Percentiles rank a stretch among this genome's conserved stretches.
phyloP scores from a whole-genome alignment of 2,113 vertebrate genomes.

The Ctenodactylus gundi region DNA sequence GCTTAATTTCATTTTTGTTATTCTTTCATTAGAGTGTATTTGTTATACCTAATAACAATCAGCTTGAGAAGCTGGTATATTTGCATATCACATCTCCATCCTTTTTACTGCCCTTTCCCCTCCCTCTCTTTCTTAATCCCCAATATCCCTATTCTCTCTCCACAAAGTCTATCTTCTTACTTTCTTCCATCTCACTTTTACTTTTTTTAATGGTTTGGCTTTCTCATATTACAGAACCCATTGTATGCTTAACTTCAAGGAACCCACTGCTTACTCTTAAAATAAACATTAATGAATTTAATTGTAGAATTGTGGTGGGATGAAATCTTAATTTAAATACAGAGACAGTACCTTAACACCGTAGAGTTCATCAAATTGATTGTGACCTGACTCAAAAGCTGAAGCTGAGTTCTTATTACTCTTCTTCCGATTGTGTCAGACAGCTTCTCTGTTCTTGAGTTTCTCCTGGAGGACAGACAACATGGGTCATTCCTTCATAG shows the following conservation, averaged over 20 bases:
- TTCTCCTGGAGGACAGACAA: background rate
- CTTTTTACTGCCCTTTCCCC: too few relatives aligned
- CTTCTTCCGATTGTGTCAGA: background rate
- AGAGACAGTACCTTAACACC: background rate
- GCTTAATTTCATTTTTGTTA: conserved; percentile 23
- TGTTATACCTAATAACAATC: too few relatives aligned
- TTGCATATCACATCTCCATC: too few relatives aligned
- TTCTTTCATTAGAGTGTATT: too few relatives aligned
- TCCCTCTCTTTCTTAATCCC: too few relatives aligned
- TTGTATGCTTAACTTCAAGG: background rate
- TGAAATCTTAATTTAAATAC: background rate
- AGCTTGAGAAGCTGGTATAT: too few relatives aligned
- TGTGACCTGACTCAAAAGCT: background rate
- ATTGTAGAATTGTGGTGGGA: background rate
- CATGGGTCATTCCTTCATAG: background rate
- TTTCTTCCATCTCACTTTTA: too few relatives aligned
- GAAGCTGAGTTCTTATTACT: background rate
- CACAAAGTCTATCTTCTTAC: too few relatives aligned
- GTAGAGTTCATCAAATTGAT: background rate
- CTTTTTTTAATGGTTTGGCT: too few relatives aligned
- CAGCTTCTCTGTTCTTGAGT: background rate
- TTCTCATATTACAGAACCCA: too few relatives aligned
- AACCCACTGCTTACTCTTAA: background rate
- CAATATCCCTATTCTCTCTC: too few relatives aligned
- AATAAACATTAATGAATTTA: background rate